These are phyloP conservation scores for Rostratula benghalensis DNA, from an alignment of 2,113 vertebrate genomes.

Conservation along the genomic window DNA sequence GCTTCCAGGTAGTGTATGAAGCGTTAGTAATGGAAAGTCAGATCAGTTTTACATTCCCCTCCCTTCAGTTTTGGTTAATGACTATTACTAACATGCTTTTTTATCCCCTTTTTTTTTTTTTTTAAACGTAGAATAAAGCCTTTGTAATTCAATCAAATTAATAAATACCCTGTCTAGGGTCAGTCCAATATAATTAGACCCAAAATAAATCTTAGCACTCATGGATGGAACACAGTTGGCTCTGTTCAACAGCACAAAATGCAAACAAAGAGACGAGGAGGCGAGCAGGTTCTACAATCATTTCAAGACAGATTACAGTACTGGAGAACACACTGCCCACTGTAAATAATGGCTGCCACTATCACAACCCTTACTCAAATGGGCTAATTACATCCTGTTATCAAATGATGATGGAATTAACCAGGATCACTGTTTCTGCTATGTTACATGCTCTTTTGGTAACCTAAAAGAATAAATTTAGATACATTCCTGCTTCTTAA, in stretches of 20 bases:
- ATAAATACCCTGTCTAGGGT: background rate
- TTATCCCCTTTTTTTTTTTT: background rate
- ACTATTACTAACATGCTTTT: background rate
- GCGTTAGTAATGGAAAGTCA: background rate
- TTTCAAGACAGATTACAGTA: background rate
- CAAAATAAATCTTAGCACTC: background rate
- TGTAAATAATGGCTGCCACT: background rate
- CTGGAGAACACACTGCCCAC: background rate
- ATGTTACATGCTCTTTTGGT: background rate
- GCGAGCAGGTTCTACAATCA: background rate
- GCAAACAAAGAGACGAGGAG: background rate
- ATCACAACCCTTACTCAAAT: background rate
- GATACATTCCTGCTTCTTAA: background rate
- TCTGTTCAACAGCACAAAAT: background rate
- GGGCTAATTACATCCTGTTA: slow-evolving; percentile 48
- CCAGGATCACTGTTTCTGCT: background rate
- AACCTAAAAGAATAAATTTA: slow-evolving; percentile 10
- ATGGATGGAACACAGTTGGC: background rate
- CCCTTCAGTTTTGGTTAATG: background rate
- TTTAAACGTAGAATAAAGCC: background rate
- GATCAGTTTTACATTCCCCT: background rate
- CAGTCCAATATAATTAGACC: background rate
- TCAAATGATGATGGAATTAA: slow-evolving; percentile 48
- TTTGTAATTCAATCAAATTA: background rate
- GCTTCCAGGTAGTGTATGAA: background rate